Conservation (phyloP, 2,888 invertebrate species). For the Leucophora obtusa region DNA sequence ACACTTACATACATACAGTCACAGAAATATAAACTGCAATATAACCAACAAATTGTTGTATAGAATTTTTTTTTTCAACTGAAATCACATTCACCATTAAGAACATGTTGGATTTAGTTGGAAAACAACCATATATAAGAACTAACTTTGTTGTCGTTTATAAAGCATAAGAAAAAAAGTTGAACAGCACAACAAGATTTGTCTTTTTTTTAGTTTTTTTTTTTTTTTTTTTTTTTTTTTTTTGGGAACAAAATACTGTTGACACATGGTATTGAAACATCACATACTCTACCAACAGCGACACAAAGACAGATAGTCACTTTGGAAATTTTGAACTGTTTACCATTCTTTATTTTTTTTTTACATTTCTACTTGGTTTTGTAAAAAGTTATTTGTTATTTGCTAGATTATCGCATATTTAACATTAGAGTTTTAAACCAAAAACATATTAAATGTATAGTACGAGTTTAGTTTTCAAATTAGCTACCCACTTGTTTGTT, state of each 20-base stretch:
- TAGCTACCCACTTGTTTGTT: no score
- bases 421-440: neutral
- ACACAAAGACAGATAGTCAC: neutral
- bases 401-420: neutral
- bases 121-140: no score
- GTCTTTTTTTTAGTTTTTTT: neutral
- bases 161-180: neutral
- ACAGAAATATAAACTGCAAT: neutral
- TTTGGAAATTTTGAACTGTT: neutral
- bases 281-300: neutral
- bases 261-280: slow-evolving; percentile 2
- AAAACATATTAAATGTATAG: neutral
- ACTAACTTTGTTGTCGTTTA: neutral
- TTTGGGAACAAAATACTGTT: neutral
- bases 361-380: neutral
- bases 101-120: neutral
- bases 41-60: slow-evolving; percentile 1
- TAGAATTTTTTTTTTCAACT: neutral
- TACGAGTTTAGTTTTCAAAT: neutral
- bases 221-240: no score
- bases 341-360: neutral
- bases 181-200: neutral
- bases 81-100: neutral
- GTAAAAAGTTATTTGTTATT: slow-evolving; percentile 1
- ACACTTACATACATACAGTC: neutral